Percentiles rank a stretch among this genome's conserved stretches.
Conservation (phyloP, 1,140 invertebrate species). For the Uloborus diversus region DNA sequence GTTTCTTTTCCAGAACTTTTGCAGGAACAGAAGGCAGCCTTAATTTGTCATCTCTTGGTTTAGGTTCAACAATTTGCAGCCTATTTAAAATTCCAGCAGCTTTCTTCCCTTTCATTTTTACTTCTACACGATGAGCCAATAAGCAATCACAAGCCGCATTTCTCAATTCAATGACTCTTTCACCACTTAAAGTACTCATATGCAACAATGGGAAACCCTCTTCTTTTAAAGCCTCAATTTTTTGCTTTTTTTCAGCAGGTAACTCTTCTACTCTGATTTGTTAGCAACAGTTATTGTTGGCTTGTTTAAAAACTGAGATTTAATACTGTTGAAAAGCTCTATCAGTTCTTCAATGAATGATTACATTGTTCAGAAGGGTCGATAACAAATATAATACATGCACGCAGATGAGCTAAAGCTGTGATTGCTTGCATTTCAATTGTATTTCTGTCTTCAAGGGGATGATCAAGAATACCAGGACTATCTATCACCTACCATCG, state of each 20-base stretch:
- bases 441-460: conserved; percentile 93
- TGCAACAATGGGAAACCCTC: conserved; percentile 80
- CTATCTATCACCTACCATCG: conserved; percentile 96
- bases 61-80: conserved; percentile 89
- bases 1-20: conserved; percentile 69
- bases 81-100: conserved; percentile 88
- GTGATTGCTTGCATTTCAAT: conserved; percentile 99
- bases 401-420: conserved; percentile 94
- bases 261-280: conserved; percentile 87
- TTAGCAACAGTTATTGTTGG: conserved; percentile 92
- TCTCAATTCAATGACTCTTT: conserved; percentile 89
- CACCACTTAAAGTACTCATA: conserved; percentile 93
- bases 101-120: conserved; percentile 92
- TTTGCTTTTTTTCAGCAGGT: conserved; percentile 71
- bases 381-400: conserved; percentile 93
- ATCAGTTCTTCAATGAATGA: conserved; percentile 93
- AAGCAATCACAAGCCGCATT: conserved; percentile 90
- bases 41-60: conserved; percentile 81
- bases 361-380: conserved; percentile 98
- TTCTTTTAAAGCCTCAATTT: conserved; percentile 61
- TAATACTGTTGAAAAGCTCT: too few species aligned
- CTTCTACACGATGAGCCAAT: conserved; percentile 87
- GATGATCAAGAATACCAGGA: conserved; percentile 97
- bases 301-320: too few species aligned
- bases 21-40: conserved; percentile 82